phyloP scores from a whole-genome alignment of 1,140 invertebrate species.

The Drosophila virilis region DNA sequence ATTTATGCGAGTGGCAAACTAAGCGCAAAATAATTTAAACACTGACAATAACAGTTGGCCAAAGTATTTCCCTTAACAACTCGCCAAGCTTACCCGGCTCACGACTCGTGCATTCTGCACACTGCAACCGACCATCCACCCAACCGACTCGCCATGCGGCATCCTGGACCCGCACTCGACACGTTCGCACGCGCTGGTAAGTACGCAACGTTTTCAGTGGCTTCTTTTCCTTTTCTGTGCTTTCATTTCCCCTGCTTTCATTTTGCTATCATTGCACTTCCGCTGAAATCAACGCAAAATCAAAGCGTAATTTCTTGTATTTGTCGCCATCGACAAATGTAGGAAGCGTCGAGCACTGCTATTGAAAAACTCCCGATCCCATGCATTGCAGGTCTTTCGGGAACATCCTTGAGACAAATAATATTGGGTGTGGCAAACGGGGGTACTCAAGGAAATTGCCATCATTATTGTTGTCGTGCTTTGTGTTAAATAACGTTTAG shows the following conservation, averaged over 20 bases:
- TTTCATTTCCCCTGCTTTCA: slow-evolving; percentile 17
- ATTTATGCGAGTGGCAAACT: slow-evolving; percentile 78
- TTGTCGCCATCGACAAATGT: slow-evolving; percentile 48
- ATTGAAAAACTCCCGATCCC: slow-evolving; percentile 42
- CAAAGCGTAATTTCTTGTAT: slow-evolving; percentile 77
- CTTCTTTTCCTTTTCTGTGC: slow-evolving; percentile 18
- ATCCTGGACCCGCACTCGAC: slow-evolving; percentile 55
- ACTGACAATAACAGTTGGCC: slow-evolving; percentile 79
- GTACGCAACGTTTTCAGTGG: slow-evolving; percentile 35
- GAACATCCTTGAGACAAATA: slow-evolving; percentile 11
- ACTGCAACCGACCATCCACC: neutral
- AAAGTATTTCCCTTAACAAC: slow-evolving; percentile 63
- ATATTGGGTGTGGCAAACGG: slow-evolving; percentile 15
- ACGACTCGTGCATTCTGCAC: neutral
- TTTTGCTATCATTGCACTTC: slow-evolving; percentile 75
- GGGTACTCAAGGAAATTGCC: slow-evolving; percentile 82
- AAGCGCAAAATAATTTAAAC: slow-evolving; percentile 81
- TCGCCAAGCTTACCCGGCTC: slow-evolving; percentile 49
- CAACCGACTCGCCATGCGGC: neutral
- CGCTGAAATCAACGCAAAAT: slow-evolving; percentile 61
- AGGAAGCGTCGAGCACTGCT: slow-evolving; percentile 35
- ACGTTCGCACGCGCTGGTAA: slow-evolving; percentile 69
- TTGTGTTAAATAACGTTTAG: slow-evolving; percentile 79
- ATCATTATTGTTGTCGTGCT: slow-evolving; percentile 75
- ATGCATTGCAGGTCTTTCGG: slow-evolving; percentile 13